Evolutionary conservation across 2,797 vertebrate species (phyloP).

Genomic region (Caiman crocodilus): DNA sequence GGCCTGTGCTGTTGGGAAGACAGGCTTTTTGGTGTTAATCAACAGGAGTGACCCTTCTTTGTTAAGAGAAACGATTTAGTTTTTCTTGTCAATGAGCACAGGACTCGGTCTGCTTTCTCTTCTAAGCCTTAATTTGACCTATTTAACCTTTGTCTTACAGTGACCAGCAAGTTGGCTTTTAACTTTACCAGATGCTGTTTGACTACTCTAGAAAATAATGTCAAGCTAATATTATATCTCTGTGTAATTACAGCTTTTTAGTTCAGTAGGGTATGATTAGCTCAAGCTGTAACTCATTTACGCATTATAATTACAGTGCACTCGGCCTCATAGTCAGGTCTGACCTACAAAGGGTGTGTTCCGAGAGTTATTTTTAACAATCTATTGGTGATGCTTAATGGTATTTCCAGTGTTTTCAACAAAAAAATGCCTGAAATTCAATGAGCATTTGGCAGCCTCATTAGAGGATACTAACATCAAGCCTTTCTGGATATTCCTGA

Average conservation of each 20-base stretch:
- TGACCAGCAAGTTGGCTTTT: constrained; percentile 20
- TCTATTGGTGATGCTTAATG: constrained; percentile 26
- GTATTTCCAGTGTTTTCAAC: constrained; percentile 19
- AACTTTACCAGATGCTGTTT: constrained; percentile 41
- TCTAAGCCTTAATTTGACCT: background rate
- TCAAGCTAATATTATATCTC: constrained; percentile 64
- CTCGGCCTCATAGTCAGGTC: constrained; percentile 51
- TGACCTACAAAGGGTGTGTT: constrained; percentile 65
- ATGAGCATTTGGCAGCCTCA: constrained; percentile 7
- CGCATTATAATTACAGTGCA: constrained; percentile 74
- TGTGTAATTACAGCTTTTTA: constrained; percentile 78
- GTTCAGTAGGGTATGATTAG: constrained; percentile 76
- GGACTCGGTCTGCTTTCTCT: constrained; percentile 4
- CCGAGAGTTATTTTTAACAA: constrained; percentile 67
- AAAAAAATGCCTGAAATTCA: constrained; percentile 37
- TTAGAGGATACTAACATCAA: constrained; percentile 6
- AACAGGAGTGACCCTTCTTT: background rate
- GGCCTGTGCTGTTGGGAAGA: no score
- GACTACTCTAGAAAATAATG: constrained; percentile 47
- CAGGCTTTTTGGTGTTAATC: no score
- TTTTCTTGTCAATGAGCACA: background rate
- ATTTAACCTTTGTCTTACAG: constrained; percentile 31
- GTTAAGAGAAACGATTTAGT: background rate
- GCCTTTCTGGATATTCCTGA: background rate
- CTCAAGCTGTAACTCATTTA: constrained; percentile 76